These are phyloP conservation scores for Drosophila barbarae DNA, from an alignment of 2,888 invertebrate species.

Conservation along the genomic window DNA sequence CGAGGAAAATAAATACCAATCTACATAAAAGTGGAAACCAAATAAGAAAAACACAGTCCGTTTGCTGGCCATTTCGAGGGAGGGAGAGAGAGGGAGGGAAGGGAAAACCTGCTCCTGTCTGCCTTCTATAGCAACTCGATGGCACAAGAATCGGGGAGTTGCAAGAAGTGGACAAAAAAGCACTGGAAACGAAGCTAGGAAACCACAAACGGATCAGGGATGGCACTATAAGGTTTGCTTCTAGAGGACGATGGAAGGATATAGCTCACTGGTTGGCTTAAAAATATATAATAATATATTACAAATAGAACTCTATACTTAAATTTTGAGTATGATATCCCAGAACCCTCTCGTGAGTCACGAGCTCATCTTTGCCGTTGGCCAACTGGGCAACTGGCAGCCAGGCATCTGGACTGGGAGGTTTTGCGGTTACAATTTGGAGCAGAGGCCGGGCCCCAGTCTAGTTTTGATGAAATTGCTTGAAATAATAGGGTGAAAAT, in stretches of 20 bases:
- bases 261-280: not conserved
- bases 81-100: slow-evolving; percentile 15
- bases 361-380: not conserved
- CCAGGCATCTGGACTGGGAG: slow-evolving; percentile 31
- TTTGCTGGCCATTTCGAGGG: slow-evolving; percentile 50
- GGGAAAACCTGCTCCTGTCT: slow-evolving; percentile 57
- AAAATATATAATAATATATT: not conserved
- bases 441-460: slow-evolving; percentile 58
- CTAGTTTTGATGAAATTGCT: slow-evolving; percentile 72
- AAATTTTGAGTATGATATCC: not conserved
- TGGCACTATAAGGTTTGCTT: not conserved
- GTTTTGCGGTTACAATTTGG: slow-evolving; percentile 66
- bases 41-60: slow-evolving; percentile 62
- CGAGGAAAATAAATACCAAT: slow-evolving; percentile 73
- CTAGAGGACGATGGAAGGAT: no score
- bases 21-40: slow-evolving; percentile 73
- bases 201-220: slow-evolving; percentile 11
- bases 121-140: slow-evolving; percentile 39
- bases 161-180: slow-evolving; percentile 32
- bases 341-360: slow-evolving; percentile 4
- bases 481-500: slow-evolving; percentile 73
- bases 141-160: slow-evolving; percentile 26
- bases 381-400: slow-evolving; percentile 24
- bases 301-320: not conserved
- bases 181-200: slow-evolving; percentile 41